phyloP scores from a whole-genome alignment of 1,140 invertebrate genomes.

The Trichomalopsis sarcophagae region DNA sequence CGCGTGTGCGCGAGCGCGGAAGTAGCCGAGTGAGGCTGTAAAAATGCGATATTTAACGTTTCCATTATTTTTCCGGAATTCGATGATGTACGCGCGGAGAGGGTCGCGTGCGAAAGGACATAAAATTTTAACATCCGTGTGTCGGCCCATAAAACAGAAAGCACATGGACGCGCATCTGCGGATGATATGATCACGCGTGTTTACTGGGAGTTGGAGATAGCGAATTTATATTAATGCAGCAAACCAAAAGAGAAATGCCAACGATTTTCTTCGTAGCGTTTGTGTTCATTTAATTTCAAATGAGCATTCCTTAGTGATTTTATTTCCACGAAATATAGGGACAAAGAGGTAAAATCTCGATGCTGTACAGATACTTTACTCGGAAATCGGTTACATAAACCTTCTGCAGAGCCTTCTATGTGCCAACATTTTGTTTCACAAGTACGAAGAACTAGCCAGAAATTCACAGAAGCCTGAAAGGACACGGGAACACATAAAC shows the following conservation, averaged over 20 bases:
- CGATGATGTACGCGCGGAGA: not conserved
- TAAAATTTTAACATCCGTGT: constrained; percentile 35
- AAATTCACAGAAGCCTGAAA: not conserved
- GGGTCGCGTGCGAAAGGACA: not conserved
- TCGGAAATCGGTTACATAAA: too few relatives aligned
- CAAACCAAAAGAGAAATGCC: too few relatives aligned
- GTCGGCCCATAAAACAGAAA: not conserved
- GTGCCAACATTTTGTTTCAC: constrained; percentile 69
- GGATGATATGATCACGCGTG: not conserved
- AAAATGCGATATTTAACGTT: constrained; percentile 23
- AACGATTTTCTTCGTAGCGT: too few relatives aligned
- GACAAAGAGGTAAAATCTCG: too few relatives aligned
- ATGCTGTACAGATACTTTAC: too few relatives aligned
- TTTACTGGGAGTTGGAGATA: not conserved
- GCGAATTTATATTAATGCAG: not conserved
- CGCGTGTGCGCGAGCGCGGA: not conserved
- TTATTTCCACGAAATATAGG: too few relatives aligned
- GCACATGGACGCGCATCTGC: constrained; percentile 2
- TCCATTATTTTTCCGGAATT: constrained; percentile 9
- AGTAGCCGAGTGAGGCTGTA: not conserved
- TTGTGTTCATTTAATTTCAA: too few relatives aligned
- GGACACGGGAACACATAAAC: constrained; percentile 65
- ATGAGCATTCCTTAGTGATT: too few relatives aligned
- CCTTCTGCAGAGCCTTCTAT: too few relatives aligned
- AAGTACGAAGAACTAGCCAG: constrained; percentile 54